Base-by-base conservation (phyloP, 2,888 invertebrate species). In the Polyploca ridens region DNA sequence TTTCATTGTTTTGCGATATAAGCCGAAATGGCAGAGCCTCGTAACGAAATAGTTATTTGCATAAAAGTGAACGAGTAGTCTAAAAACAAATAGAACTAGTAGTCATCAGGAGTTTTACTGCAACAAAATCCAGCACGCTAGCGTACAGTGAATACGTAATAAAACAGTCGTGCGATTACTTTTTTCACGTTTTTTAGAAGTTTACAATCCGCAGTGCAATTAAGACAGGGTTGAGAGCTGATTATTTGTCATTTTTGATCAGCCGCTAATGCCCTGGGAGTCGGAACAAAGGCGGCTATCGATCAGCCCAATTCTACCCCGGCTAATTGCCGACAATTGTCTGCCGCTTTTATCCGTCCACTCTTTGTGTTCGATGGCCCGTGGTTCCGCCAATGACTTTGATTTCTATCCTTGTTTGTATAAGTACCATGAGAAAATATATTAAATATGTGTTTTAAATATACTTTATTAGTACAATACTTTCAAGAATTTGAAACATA, bases 251-350 rank as follows among this genome's bases (percentile, higher is more conserved):
- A 79, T 78, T 78, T 83, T 84, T 84, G 84, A 84, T 83, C 79
- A 82, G 72, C 69, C 82, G 82, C 80, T 86, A 86, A 86, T 87
- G 85, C 76, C 71, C 71, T 67, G 74, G 72, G 69, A 66, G 62
- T 64, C 66, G 67, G 75, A 78, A 88, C 87, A 89, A 87, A 85
- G 76, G 83, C 77, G 63, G 69, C 79, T 78, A 88, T 88, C 87
- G 89, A 89, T 86, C 84, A 85, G 82, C 79, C 81, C 79, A 82
- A 86, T 84, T 85, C 83, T 78, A 82, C 78, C 83, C 75, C 62
- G 76, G 80, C 90, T 90, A 90, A 90, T 90, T 89, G 86, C 87
- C 87, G 76, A 65, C 78, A 70, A 87, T 90, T 89, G 88, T 89
- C 89, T 88, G 76, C 75, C 67, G 81, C 86, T 79, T 87, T 87